phyloP scores from a whole-genome alignment of 2,888 invertebrate genomes.

The Drosophila rubida region DNA sequence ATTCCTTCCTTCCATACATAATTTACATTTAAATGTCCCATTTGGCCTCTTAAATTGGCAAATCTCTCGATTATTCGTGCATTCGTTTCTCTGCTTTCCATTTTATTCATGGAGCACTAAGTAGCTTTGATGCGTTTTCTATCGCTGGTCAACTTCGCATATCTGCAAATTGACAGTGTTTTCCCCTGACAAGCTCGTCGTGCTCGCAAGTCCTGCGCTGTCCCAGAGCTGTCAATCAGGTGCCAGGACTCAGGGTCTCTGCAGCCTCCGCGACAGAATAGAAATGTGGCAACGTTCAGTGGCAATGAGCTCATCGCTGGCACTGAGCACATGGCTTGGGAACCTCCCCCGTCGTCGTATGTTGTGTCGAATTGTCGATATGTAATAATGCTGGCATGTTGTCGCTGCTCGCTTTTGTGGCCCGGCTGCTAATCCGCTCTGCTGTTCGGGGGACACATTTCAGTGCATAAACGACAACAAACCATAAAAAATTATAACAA shows the following conservation, averaged over 20 bases:
- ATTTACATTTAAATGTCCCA: no score
- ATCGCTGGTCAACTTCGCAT: neutral
- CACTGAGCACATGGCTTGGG: conserved; percentile 1
- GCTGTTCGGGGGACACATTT: conserved; percentile 49
- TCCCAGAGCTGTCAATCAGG: conserved; percentile 27
- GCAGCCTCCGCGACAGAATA: conserved; percentile 29
- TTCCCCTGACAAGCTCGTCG: conserved; percentile 3
- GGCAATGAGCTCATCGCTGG: conserved; percentile 44
- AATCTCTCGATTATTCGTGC: no score
- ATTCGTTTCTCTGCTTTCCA: no score
- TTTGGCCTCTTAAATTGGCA: no score
- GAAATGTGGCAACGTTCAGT: conserved; percentile 8
- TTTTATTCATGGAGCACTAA: no score
- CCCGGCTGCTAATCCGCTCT: conserved; percentile 43
- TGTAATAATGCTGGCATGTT: conserved; percentile 24
- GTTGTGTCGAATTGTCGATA: conserved; percentile 25
- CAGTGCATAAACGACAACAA: conserved; percentile 64
- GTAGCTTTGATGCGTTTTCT: no score
- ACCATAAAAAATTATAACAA: conserved; percentile 59
- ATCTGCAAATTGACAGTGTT: conserved; percentile 10
- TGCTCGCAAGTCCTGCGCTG: conserved; percentile 9
- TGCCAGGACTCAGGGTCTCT: conserved; percentile 19
- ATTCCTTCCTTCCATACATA: no score
- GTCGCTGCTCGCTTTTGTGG: conserved; percentile 11
- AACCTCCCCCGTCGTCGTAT: neutral